These are phyloP conservation scores for Aplysia californica DNA, from an alignment of 1,140 invertebrate genomes.

Conservation along the genomic window DNA sequence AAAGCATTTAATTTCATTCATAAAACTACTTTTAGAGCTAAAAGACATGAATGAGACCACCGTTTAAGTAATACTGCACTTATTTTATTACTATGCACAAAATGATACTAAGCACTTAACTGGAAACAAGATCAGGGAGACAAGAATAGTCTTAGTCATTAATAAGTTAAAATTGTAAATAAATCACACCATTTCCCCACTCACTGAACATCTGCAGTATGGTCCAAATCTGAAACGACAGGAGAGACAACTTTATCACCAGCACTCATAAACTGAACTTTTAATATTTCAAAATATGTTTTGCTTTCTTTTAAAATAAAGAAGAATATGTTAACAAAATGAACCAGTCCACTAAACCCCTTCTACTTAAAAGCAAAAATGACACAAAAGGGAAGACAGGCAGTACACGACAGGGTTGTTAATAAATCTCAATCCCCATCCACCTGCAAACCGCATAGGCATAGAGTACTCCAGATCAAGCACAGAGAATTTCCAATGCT, in stretches of 20 bases:
- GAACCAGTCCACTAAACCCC: too few species aligned
- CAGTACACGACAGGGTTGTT: too few species aligned
- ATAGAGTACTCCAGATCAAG: too few species aligned
- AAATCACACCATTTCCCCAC: conserved; percentile 63
- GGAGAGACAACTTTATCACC: background rate
- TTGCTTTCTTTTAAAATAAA: background rate
- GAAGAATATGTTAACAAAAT: too few species aligned
- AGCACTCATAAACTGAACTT: background rate
- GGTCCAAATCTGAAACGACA: conserved; percentile 87
- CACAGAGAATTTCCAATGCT: too few species aligned
- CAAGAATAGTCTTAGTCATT: background rate
- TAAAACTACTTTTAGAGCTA: background rate
- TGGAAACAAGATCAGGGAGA: background rate
- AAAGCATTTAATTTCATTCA: background rate
- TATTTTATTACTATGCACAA: background rate
- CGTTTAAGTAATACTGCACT: background rate
- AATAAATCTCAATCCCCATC: too few species aligned
- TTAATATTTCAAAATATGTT: background rate
- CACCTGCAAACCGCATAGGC: too few species aligned
- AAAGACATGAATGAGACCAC: background rate
- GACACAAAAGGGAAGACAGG: too few species aligned
- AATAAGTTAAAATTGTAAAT: background rate
- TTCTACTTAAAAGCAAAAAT: too few species aligned
- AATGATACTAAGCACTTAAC: background rate
- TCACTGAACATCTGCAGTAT: conserved; percentile 98